phyloP scores from a whole-genome alignment of 2,888 invertebrate genomes.

The Drosophila stalkeri region DNA sequence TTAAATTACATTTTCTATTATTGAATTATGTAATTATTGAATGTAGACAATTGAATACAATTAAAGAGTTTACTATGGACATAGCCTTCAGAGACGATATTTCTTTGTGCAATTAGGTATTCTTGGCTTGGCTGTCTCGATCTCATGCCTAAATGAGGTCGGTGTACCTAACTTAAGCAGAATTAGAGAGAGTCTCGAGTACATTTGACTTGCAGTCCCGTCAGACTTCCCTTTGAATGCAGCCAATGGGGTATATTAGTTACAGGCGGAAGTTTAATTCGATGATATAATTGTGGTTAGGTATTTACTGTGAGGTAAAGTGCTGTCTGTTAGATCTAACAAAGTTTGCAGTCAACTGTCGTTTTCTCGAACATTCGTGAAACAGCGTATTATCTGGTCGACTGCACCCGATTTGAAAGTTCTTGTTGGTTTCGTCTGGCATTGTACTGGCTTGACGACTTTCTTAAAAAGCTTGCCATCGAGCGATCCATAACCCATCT shows the following conservation, averaged over 20 bases:
- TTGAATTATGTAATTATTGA: not conserved
- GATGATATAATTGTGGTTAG: not conserved
- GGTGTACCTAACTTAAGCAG: not conserved
- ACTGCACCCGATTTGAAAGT: not conserved
- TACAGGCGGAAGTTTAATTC: not conserved
- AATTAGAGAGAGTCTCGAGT: constrained; percentile 1
- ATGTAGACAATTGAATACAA: not conserved
- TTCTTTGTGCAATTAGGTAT: constrained; percentile 1
- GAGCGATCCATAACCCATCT: constrained; percentile 6
- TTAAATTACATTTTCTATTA: not conserved
- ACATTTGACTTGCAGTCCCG: not conserved
- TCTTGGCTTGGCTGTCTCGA: not conserved
- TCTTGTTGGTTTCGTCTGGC: constrained; percentile 3
- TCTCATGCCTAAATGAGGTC: constrained; percentile 10
- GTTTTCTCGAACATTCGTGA: not conserved
- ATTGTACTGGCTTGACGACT: constrained; percentile 57
- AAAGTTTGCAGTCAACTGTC: not conserved
- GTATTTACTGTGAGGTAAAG: not conserved
- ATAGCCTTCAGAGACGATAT: not conserved
- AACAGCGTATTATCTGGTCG: not conserved
- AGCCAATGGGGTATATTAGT: not conserved
- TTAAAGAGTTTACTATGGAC: not conserved
- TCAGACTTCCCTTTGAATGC: not conserved
- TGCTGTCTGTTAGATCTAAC: no score
- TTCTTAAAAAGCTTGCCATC: constrained; percentile 44